Evolutionary conservation across 2,888 invertebrate species (phyloP), one percentile per base, ranked within the genome.

Genomic region (Piscicola geometra): DNA sequence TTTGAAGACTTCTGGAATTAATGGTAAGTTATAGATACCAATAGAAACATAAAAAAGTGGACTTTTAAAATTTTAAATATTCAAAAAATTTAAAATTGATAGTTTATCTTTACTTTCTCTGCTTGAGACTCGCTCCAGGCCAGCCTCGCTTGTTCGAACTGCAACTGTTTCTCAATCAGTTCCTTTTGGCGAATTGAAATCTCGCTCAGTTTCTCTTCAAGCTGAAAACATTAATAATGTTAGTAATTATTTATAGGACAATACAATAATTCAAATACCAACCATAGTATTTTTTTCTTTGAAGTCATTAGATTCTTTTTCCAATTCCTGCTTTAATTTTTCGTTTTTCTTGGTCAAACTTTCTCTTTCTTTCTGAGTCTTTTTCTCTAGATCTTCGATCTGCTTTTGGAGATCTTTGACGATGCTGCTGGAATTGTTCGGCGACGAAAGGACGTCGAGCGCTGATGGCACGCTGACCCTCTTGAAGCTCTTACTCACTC

Each of bases 321-420:
- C 75, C 35, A 71, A 75, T 50, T 75, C 78, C 60, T 78, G 76
- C 52, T 81, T 76, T 32, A 81, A 80, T 35, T 76, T 77, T 66
- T 83, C 87, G 35, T 91, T 83, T 86, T 91, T 92, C 1, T 91
- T 90, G 79, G 91, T 90, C 36, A 93, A 86, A 79, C 92, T 92
- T 81, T 90, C 90, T 75, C 81, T 80, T 52, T 83, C 83, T 30
- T 79, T 78, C 0, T 81, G 78, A 66, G 81, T 78, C 21, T 81
- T 81, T 68, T 82, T 81, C 41, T 84, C 83, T 35, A 83, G 80
- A 47, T 81, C 79, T 50, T 80, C 79, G 15, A 84, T 77, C 77
- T 83, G 83, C 3, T 81, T 80, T 80, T 84, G 83, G 9, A 84
- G 78, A 9, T 78, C 77, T 25, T 83, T 78, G 1, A 76, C 69